Base-by-base conservation (phyloP, 1,140 invertebrate species). In the Orussus abietinus region DNA sequence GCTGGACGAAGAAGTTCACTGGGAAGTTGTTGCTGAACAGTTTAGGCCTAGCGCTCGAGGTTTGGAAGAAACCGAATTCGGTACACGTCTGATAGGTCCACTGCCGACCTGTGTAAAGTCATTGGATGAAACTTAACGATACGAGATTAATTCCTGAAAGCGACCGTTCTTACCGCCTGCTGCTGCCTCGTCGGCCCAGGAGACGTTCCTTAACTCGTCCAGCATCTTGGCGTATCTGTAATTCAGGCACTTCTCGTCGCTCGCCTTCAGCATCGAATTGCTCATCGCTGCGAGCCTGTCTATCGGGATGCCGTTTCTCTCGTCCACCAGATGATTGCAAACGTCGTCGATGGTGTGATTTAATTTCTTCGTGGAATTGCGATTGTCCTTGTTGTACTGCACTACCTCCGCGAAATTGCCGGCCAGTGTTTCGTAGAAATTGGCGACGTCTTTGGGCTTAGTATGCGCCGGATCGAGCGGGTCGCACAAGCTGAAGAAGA, bases 71-170 rank as follows among this genome's bases (percentile, higher is more conserved):
- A 14, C 92, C 93, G 69, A 96, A 97, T 66, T 97, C 92, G 11
- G 86, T 90, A 64, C 93, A 97, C 0, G 92, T 95, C 68, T 96
- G 92, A 62, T 93, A 96, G n/a, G 79, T 86, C 92, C 92, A 96
- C 59, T 92, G 88, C 1, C 90, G 80, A 44, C 77, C 84, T 79
- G 48, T n/a, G n/a, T n/a, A 51, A 51, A 68, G 53, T 33, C 32
- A 41, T 45, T 15, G 38, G 19, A 33, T 18, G 19, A 21, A 46
- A 43, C 18, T 3, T 36, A 14, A 14, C n/a, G 34, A 34, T 14
- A 39, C 37, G 33, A 34, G n/a, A 20, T 21, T 45, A 2, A 38
- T 39, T 44, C 18, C 38, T 30, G 20, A 38, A 25, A 21, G 17
- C n/a, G n/a, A n/a, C n/a, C n/a, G n/a, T 37, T 48, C 49, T 59